Evolutionary conservation across 2,113 vertebrate species (phyloP), one percentile per base, ranked within the genome.

Genomic region (Tonatia bakeri): DNA sequence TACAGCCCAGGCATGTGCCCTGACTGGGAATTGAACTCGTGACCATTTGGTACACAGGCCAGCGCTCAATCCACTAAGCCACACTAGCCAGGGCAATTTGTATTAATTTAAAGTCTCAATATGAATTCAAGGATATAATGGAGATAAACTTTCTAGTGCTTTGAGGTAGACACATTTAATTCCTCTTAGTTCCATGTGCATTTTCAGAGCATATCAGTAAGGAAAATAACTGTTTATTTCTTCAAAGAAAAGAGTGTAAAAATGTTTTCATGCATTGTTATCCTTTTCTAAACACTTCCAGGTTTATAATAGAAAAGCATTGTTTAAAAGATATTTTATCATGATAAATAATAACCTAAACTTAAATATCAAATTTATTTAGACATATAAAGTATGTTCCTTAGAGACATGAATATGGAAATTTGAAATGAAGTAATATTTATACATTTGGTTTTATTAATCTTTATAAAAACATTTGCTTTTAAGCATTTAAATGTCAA

Each of bases 221-320:
- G 19, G 24, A 17, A 85, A 91, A 87, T 8, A 77, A 12, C 15
- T 87, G 7, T 90, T 92, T 77, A 59, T 8, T 56, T 93, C 52
- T 96, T 96, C 86, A 4, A 15, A 91, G 67, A 94, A 67, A 16
- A 92, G 10, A 26, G 43, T 83, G 20, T 92, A 22, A 93, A 95
- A 91, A 95, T 76, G 0, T 20, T 45, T 73, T 81, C 19, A 88
- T 77, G 3, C 14, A 90, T 76, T 86, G 73, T 59, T 47, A 24
- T 87, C 22, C 11, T 88, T 75, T 73, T 40, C 8, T 20, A 59
- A 90, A 85, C 24, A 1, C 8, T 90, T 80, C 31, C 4, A 79
- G 16, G 1, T 91, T 92, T 95, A 67, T 45, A 93, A 50, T 7
- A 94, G 50, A 73, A 89, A 88, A 87, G 10, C n/a, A 80, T 7